These are phyloP conservation scores for Hydrotaea diabolus DNA, from an alignment of 2,888 invertebrate species.

Conservation along the genomic window DNA sequence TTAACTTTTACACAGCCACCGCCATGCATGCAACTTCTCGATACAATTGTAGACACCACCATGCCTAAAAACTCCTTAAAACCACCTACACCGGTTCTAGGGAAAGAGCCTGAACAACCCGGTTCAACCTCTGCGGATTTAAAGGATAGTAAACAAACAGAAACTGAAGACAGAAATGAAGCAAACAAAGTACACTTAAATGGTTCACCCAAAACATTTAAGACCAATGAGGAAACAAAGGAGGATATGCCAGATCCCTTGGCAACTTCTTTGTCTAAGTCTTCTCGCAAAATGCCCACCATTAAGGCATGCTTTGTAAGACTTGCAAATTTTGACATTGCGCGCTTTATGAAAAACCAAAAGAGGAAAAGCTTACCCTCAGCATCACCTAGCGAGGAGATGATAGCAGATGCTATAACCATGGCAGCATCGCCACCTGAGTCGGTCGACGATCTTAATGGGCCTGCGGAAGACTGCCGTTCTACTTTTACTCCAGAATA, in stretches of 20 bases:
- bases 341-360: background rate
- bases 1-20: background rate
- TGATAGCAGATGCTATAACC: no score
- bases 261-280: no score
- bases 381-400: constrained; percentile 16
- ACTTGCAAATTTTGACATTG: constrained; percentile 47
- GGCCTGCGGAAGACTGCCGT: constrained; percentile 2
- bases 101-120: no score
- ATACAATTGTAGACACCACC: background rate
- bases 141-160: no score
- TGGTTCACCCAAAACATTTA: no score
- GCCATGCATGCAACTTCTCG: background rate
- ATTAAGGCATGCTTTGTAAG: constrained; percentile 34
- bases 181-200: no score
- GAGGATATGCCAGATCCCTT: no score
- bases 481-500: background rate
- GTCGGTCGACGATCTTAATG: background rate
- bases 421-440: background rate
- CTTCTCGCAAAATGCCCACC: background rate
- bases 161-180: no score
- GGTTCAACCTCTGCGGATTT: no score
- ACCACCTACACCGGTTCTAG: no score
- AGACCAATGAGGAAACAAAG: no score
- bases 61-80: no score
- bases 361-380: constrained; percentile 38